phyloP scores from a whole-genome alignment of 2,888 invertebrate genomes.

The Cosmopolites sordidus region DNA sequence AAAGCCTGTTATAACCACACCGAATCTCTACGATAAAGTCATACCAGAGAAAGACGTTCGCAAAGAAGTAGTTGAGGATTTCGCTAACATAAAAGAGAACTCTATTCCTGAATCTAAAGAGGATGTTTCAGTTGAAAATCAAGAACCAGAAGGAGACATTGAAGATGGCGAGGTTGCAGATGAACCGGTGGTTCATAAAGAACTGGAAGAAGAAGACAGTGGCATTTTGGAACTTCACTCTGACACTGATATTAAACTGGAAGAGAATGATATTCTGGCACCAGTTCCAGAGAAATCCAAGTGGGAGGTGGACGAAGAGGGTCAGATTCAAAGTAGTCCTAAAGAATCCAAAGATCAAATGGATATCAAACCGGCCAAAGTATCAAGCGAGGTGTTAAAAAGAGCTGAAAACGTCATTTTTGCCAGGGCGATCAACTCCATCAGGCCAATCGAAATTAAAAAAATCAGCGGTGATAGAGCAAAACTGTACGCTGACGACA shows the following conservation, averaged over 20 bases:
- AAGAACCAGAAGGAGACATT: constrained; percentile 20
- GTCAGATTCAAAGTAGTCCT: constrained; percentile 32
- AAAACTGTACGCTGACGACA: constrained; percentile 59
- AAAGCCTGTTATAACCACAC: constrained; percentile 41
- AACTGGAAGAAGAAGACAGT: constrained; percentile 47
- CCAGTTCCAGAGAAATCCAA: constrained; percentile 78
- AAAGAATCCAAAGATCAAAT: constrained; percentile 28
- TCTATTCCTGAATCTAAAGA: constrained; percentile 14
- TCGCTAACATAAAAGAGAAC: constrained; percentile 2
- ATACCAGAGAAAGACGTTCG: constrained; percentile 18
- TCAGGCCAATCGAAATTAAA: constrained; percentile 68
- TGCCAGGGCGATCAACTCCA: constrained; percentile 80
- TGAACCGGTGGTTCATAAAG: constrained; percentile 36
- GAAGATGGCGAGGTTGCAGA: constrained; percentile 33
- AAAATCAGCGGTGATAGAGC: constrained; percentile 67
- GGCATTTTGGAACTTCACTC: constrained; percentile 59
- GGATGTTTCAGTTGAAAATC: constrained; percentile 16
- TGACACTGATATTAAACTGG: constrained; percentile 53
- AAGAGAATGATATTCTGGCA: constrained; percentile 62
- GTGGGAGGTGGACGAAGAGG: constrained; percentile 79
- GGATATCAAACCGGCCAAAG: constrained; percentile 51
- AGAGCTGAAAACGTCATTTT: constrained; percentile 89
- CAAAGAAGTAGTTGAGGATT: constrained; percentile 12
- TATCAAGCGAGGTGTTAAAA: constrained; percentile 82
- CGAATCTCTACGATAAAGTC: constrained; percentile 19